Percentiles rank a stretch among this genome's conserved stretches.
These are phyloP conservation scores for Nyctalus aviator DNA, from an alignment of 2,797 vertebrate genomes.

Conservation along the genomic window DNA sequence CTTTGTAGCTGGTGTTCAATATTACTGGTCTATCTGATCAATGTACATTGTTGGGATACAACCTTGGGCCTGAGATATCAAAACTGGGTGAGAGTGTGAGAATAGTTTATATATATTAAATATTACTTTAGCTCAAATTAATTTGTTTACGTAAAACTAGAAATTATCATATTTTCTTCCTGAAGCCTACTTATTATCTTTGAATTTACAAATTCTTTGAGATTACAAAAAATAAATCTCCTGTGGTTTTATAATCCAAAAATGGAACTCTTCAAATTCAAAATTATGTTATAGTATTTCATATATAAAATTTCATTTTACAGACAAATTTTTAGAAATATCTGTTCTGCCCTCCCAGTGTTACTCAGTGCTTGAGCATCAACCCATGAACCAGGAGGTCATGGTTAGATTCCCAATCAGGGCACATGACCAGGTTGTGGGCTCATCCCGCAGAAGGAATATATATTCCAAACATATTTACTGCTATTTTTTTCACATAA, in stretches of 20 bases:
- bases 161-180: neutral
- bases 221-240: neutral
- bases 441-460: too few species aligned
- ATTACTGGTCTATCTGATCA: neutral
- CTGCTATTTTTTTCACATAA: neutral
- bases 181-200: neutral
- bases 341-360: neutral
- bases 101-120: neutral
- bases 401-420: too few species aligned
- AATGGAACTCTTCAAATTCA: slow-evolving; percentile 3
- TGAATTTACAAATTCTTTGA: neutral
- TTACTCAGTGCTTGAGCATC: too few species aligned
- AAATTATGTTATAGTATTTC: neutral
- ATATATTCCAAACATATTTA: neutral
- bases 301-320: slow-evolving; percentile 19
- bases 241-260: slow-evolving; percentile 2
- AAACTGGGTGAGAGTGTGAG: neutral
- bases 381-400: too few species aligned
- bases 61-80: neutral
- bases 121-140: neutral
- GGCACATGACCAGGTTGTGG: too few species aligned
- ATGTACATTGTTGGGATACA: rapidly evolving
- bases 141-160: slow-evolving; percentile 20
- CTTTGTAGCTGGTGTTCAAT: neutral
- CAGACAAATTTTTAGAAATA: slow-evolving; percentile 10